Evolutionary conservation across 1,140 invertebrate genomes (phyloP), one percentile per base, ranked within the genome.

Genomic region (Diachasmimorpha longicaudata): DNA sequence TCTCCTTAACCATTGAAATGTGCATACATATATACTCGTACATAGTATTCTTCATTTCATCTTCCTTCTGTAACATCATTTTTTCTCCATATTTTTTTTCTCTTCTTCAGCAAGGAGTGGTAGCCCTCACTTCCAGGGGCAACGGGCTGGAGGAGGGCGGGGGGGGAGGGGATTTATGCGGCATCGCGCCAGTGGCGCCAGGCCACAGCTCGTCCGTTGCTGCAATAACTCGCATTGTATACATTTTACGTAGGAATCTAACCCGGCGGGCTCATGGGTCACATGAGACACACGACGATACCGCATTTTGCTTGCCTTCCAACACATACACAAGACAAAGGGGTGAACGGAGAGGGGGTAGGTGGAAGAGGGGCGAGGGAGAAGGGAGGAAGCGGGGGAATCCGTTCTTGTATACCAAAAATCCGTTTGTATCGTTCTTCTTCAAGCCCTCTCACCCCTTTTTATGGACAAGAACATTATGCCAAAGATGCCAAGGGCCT

Each of bases 211-310:
- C 78, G 77, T 78, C 76, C 71, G 80, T 80, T 82, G 84, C 81
- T 77, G 83, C 83, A 85, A 85, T 85, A 85, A 85, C 84, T 85
- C 79, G 84, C 83, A 85, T 85, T 85, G 84, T 85, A 82, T 85
- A 83, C 82, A 78, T 77, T 79, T 80, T 77, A 78, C 80, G 81
- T 79, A 84, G 82, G 84, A 84, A 84, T 83, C 84, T 85, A 85
- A 85, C 83, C 84, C 84, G 82, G 84, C 83, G 84, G 84, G 83
- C 83, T 80, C 79, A 81, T 77, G 78, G 84, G 84, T 85, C 84
- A 85, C 75, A 74, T 69, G 72, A 80, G 72, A 79, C 77, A 78
- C 77, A 80, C 72, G 78, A 70, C 75, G 78, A 78, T 75, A 80
- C 79, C 11, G 25, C 25, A 68, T 68, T 68, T 68, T 68, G 36